Evolutionary conservation across 2,888 invertebrate species (phyloP), one percentile per base, ranked within the genome.

Genomic region (Ceramica pisi): DNA sequence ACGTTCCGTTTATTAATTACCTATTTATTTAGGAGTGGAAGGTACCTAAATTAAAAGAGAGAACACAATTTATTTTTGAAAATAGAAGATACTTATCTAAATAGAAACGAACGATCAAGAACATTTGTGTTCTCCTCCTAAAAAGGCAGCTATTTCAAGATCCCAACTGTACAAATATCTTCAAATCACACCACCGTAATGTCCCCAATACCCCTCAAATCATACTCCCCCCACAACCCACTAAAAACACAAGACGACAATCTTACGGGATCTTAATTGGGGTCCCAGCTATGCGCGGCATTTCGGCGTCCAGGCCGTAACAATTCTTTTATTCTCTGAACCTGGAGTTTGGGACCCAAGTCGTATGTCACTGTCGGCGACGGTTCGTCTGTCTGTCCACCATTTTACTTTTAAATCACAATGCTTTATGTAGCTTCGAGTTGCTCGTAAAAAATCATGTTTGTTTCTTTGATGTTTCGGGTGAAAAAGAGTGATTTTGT

Each of bases 251-350:
- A 85, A 73, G 83, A 85, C 87, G 92, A 94, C 94, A 94, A 94
- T 94, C 94, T 93, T 90, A 89, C 90, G 89, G 91, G 93, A 94
- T 94, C 94, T 94, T 94, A 94, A 94, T 95, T 94, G 94, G 94
- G 89, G 88, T 84, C 83, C 78, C 60, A 84, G 92, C 91, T 87
- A 95, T 94, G 91, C 89, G 81, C 73, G 92, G 94, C 90, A 94
- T 94, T 78, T 86, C 86, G 86, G 80, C 82, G 26, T 80, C 82
- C 82, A 48, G 53, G 57, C 59, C 71, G 75, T 44, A 75, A 78
- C 69, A 80, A 84, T 85, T 80, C 75, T 80, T 87, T 88, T 85
- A 86, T 84, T 85, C 85, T 87, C 80, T 38, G 60, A 41, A 59
- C 74, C 66, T n/a, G 53, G 63, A 61, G 56, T 68, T 68, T 57